A percentile compares a stretch with the other conserved stretches of the same genome.
Conservation (phyloP, 2,113 vertebrate species). For the Protomyctophum bolini region DNA sequence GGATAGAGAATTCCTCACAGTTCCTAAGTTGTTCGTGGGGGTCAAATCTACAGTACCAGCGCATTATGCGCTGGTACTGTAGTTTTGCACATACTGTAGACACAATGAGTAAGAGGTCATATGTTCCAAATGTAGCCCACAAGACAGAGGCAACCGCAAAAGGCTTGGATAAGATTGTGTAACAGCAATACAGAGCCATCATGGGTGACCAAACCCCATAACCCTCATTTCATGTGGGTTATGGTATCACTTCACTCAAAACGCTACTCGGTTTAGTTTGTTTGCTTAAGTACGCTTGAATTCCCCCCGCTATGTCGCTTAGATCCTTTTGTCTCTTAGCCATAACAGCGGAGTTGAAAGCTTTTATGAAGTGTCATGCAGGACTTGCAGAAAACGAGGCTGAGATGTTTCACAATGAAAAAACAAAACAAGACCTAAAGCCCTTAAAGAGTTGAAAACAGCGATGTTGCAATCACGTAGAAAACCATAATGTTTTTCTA, state of each 20-base stretch:
- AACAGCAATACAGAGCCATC: constrained; percentile 13
- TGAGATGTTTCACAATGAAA: constrained; percentile 27
- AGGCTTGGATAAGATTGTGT: not conserved
- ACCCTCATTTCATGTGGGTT: constrained; percentile 59
- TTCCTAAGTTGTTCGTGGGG: too few relatives aligned
- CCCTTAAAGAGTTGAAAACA: not conserved
- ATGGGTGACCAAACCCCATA: constrained; percentile 8
- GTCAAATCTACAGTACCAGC: not conserved
- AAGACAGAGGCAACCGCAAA: not conserved
- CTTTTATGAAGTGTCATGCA: constrained; percentile 12
- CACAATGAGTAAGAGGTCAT: not conserved
- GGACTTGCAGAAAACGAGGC: constrained; percentile 38
- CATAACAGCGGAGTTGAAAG: constrained; percentile 37
- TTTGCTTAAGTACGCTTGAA: not conserved
- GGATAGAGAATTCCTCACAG: too few relatives aligned
- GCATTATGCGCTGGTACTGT: too few relatives aligned
- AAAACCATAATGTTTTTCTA: constrained; percentile 26
- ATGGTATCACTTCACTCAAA: constrained; percentile 42
- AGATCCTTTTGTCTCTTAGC: constrained; percentile 29
- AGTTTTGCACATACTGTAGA: not conserved
- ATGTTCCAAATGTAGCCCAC: not conserved
- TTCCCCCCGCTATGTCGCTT: constrained; percentile 7
- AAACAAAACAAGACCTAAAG: constrained; percentile 22
- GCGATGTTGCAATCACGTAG: constrained; percentile 37
- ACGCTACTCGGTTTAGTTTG: constrained; percentile 36